Evolutionary conservation across 1,140 invertebrate species (phyloP).

Genomic region (Anoplophora glabripennis): DNA sequence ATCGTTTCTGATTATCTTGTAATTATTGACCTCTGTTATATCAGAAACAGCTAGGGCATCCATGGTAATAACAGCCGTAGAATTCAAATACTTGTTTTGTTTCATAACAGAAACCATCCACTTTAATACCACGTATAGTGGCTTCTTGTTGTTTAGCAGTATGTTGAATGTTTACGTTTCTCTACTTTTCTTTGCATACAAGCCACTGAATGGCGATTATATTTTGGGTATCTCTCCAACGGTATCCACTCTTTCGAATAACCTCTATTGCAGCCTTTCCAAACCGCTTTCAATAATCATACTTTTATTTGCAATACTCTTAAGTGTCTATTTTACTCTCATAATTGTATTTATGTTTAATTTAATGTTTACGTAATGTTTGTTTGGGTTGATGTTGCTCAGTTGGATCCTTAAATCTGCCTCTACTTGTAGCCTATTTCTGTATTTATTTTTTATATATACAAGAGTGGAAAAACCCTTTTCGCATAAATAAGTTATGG

Average conservation of each 20-base stretch:
- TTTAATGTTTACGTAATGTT: too few species aligned
- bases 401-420: constrained; percentile 8
- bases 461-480: too few species aligned
- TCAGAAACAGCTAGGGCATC: too few species aligned
- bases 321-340: too few species aligned
- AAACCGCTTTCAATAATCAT: too few species aligned
- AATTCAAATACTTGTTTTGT: constrained; percentile 8
- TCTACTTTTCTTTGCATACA: neutral
- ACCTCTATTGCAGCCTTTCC: too few species aligned
- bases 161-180: neutral
- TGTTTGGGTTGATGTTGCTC: constrained; percentile 12
- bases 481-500: too few species aligned
- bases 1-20: too few species aligned
- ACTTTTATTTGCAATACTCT: too few species aligned
- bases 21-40: neutral
- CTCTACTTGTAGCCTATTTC: constrained; percentile 9
- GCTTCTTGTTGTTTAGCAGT: neutral
- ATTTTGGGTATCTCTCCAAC: constrained; percentile 3
- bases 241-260: constrained; percentile 7
- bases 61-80: constrained; percentile 8
- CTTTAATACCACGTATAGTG: neutral
- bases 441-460: constrained; percentile 16
- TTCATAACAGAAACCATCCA: constrained; percentile 3
- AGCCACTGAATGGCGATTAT: constrained; percentile 4
- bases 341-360: too few species aligned